Evolutionary conservation across 2,797 vertebrate species (phyloP).

Genomic region (Cryptoblepharus egeriae): DNA sequence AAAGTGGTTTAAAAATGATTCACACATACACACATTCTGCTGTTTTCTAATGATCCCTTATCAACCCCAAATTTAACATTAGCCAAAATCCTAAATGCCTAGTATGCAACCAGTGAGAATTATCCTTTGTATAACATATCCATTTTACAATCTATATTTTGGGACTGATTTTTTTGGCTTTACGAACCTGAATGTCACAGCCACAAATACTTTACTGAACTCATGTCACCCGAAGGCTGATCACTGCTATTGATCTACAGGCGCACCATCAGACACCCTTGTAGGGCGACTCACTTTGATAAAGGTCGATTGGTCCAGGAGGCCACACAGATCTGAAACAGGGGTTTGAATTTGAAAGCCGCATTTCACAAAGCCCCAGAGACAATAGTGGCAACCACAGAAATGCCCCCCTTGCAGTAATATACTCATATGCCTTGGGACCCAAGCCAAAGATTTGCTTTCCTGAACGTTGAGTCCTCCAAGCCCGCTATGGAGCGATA

Average conservation of each 20-base stretch:
- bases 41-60: background rate
- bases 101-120: background rate
- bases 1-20: no score
- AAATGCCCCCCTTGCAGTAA: constrained; percentile 25
- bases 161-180: background rate
- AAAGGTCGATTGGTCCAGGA: constrained; percentile 39
- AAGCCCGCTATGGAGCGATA: background rate
- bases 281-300: constrained; percentile 16
- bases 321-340: constrained; percentile 55
- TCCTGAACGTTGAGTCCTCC: background rate
- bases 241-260: constrained; percentile 14
- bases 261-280: constrained; percentile 14
- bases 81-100: background rate
- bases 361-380: background rate
- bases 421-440: background rate
- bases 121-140: background rate
- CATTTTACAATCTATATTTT: background rate
- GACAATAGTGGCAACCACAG: constrained; percentile 34
- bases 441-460: constrained; percentile 20
- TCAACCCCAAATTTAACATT: background rate
- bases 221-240: background rate
- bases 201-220: background rate
- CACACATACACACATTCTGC: background rate
- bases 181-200: background rate
- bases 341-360: constrained; percentile 10